Evolutionary conservation across 2,797 vertebrate genomes (phyloP), one percentile per base, ranked within the genome.

Genomic region (Rhyacichthys aspro): DNA sequence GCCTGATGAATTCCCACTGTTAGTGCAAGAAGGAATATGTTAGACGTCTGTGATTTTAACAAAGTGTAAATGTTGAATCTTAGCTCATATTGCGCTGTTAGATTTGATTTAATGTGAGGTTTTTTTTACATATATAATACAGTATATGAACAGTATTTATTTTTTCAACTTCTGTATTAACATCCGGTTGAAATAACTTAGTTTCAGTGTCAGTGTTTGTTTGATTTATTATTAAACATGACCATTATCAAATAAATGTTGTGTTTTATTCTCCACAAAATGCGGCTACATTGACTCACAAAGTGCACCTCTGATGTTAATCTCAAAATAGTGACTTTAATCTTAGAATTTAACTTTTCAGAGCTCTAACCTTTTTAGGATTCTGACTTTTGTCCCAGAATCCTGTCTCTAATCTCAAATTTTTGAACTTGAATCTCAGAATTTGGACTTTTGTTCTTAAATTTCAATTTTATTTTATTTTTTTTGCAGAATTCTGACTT

Each of bases 81-180:
- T 68, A 62, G 23, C 2, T 23, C 19, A 23, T 23, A 28, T 5
- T 15, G 9, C 55, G 47, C 42, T 56, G 46, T 65, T 70, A 16
- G 50, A 67, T 65, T 52, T 6, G 47, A 56, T 70, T 69, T 72
- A 61, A 81, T 23, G 19, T 23, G 19, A 2, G 2, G 4, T 28
- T 28, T 28, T 28, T 28, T 74, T 73, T 66, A 69, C 79, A 72
- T 71, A 75, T 19, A 71, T 66, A 70, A 14, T 43, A 49, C 34
- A 12, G 15, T 50, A 49, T 10, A 43, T 16, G 70, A 38, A 55
- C 46, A 56, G 45, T 88, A 85, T 87, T 84, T 89, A 86, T 86
- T 78, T 69, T 75, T 60, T 70, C 52, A 55, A 47, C 45, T 8
- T 1, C 23, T 28, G 55, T 54, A 34, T 19, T 63, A 10, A 41